phyloP scores from a whole-genome alignment of 2,113 vertebrate genomes.

The Chloroceryle aenea region DNA sequence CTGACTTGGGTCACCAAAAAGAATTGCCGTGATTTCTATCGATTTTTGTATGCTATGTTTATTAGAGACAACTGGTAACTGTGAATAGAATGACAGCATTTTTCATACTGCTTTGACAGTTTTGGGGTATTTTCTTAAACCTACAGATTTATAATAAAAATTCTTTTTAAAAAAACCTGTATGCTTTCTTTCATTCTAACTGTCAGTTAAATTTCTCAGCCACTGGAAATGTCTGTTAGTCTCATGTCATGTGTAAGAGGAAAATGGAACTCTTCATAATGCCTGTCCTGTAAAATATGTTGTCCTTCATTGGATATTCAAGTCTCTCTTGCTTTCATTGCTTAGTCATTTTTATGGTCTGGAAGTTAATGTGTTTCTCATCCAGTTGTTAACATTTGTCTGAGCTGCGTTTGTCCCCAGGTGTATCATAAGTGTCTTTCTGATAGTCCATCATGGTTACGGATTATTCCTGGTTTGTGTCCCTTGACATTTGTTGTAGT shows the following conservation, averaged over 20 bases:
- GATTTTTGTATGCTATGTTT: slow-evolving; percentile 29
- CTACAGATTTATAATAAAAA: slow-evolving; percentile 64
- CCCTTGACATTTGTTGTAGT: not conserved
- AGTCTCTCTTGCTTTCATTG: not conserved
- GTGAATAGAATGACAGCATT: slow-evolving; percentile 20
- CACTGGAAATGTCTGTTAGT: not conserved
- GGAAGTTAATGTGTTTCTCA: not conserved
- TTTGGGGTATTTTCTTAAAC: slow-evolving; percentile 64
- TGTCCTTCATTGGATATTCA: not conserved
- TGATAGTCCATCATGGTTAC: not conserved
- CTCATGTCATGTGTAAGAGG: not conserved
- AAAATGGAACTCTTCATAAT: not conserved
- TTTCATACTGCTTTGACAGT: slow-evolving; percentile 51
- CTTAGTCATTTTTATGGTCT: not conserved
- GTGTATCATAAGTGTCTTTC: not conserved
- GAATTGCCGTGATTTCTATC: not conserved
- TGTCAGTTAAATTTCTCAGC: not conserved
- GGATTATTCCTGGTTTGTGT: not conserved
- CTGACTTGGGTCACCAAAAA: not conserved
- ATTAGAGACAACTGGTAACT: slow-evolving; percentile 29
- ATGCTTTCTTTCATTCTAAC: not conserved
- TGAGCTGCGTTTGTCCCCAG: not conserved
- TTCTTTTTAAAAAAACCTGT: not conserved
- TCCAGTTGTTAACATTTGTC: not conserved
- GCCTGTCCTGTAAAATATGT: not conserved